phyloP scores from a whole-genome alignment of 2,888 invertebrate species.

The Mythimna vitellina region DNA sequence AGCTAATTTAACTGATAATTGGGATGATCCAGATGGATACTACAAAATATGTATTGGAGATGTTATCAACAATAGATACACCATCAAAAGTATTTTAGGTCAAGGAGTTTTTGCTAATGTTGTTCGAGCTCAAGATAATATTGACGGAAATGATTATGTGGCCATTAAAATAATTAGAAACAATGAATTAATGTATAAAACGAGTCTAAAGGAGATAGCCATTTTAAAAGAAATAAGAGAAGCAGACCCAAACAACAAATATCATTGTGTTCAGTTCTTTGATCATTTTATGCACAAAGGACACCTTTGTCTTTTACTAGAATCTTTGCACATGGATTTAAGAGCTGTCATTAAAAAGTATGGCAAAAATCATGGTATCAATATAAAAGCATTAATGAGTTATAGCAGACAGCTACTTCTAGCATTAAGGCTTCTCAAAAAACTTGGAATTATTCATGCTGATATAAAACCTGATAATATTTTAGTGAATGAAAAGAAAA shows the following conservation, averaged over 20 bases:
- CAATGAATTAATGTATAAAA: conserved; percentile 99
- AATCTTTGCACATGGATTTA: conserved; percentile 98
- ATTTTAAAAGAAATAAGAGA: conserved; percentile 97
- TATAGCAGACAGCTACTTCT: conserved; percentile 98
- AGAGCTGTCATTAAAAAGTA: conserved; percentile 98
- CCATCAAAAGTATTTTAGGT: conserved; percentile 98
- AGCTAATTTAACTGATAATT: conserved; percentile 97
- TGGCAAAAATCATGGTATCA: conserved; percentile 98
- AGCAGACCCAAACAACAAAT: conserved; percentile 98
- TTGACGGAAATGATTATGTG: conserved; percentile 95
- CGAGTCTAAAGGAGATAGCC: conserved; percentile 98
- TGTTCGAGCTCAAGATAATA: conserved; percentile 97
- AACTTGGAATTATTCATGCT: conserved; percentile 98
- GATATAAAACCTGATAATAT: conserved; percentile 99
- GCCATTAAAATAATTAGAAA: conserved; percentile 99
- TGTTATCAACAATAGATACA: conserved; percentile 95
- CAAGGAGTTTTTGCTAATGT: conserved; percentile 99
- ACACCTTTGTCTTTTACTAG: conserved; percentile 99
- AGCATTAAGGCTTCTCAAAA: conserved; percentile 97
- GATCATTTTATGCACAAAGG: conserved; percentile 99
- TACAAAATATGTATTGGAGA: conserved; percentile 98
- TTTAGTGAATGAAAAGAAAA: conserved; percentile 98
- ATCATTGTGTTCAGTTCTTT: conserved; percentile 96
- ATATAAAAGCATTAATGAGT: conserved; percentile 98
- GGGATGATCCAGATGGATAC: conserved; percentile 99